Percentiles rank a stretch among this genome's conserved stretches.
These are phyloP conservation scores for Kryptolebias marmoratus DNA, from an alignment of 2,113 vertebrate genomes.

Conservation along the genomic window DNA sequence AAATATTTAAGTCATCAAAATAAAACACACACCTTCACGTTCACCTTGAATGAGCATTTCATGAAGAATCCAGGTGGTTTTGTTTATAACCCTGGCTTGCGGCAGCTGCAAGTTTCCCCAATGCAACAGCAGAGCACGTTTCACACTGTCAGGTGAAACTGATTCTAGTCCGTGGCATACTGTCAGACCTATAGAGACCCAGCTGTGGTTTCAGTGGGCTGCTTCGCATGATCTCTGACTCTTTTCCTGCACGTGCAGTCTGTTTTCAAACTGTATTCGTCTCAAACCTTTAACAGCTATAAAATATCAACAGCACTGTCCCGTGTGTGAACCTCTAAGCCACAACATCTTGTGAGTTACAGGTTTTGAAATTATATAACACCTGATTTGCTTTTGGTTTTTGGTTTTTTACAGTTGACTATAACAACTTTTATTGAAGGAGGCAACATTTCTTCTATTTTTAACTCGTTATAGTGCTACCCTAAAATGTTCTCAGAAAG, in stretches of 20 bases:
- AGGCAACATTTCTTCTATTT: neutral
- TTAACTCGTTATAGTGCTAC: neutral
- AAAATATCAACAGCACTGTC: neutral
- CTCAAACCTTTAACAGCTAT: neutral
- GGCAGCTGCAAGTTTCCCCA: conserved; percentile 13
- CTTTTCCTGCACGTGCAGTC: neutral
- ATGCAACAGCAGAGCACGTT: conserved; percentile 27
- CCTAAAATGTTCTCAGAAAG: conserved; percentile 17
- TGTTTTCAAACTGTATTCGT: conserved; percentile 1
- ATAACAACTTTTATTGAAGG: neutral
- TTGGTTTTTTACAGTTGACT: neutral
- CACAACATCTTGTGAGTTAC: neutral
- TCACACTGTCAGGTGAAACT: conserved; percentile 31
- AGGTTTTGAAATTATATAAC: neutral
- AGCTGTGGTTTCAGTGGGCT: conserved; percentile 49
- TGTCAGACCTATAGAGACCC: conserved; percentile 51
- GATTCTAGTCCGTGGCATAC: conserved; percentile 45
- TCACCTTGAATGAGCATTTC: neutral
- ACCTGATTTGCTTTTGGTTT: neutral
- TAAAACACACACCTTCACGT: neutral
- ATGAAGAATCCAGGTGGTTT: conserved; percentile 13
- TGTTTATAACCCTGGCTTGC: conserved; percentile 5
- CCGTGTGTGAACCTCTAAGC: neutral
- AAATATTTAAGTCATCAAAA: neutral
- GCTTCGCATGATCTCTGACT: conserved; percentile 12